Evolutionary conservation across 1,140 invertebrate species (phyloP), one percentile per base, ranked within the genome.

Genomic region (Drosophila trapezifrons): DNA sequence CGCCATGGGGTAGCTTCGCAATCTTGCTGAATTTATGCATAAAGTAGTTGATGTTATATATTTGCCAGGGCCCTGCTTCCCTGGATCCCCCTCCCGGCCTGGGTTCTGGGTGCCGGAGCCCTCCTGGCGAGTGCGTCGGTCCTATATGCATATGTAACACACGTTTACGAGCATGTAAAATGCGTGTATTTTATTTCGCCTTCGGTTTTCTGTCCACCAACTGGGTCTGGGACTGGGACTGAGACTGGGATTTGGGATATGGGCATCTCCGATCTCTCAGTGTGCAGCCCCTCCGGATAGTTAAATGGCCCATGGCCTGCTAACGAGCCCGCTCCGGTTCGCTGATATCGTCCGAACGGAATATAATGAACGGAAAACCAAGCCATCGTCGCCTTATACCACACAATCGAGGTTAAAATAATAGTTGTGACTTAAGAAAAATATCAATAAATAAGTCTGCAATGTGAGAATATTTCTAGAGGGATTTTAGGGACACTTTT

Each of bases 21-120:
- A 86, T 86, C 83, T 86, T 86, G 83, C 83, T 89, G 74, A 86
- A 86, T 86, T 86, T 86, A 86, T 86, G 83, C 83, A 86, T 86
- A 86, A 86, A 86, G 83, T 86, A 86, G 83, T 86, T 86, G 83
- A 89, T 78, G 83, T 86, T 86, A 86, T 86, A 86, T 86, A 86
- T 86, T 83, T 78, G 58, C 81, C 54, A 40, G 43, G 51, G 45
- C 37, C 59, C 32, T 13, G 7, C 22, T 22, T 32, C 38, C 54
- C 75, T 12, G 3, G 29, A 12, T 35, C 25, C 22, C 37, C 58
- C 25, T 38, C 13, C 17, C 40, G 8, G 51, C 6, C 25, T 2
- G n/a, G 47, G n/a, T 17, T 2, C 59, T 63, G 18, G 27, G 22
- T 49, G 20, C 42, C 15, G 20, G n/a, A 43, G 64, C 73, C 75